Percentiles rank a stretch among this genome's conserved stretches.
phyloP scores from a whole-genome alignment of 37 sponge, comb jelly and placozoan genomes.

The Corticium candelabrum region DNA sequence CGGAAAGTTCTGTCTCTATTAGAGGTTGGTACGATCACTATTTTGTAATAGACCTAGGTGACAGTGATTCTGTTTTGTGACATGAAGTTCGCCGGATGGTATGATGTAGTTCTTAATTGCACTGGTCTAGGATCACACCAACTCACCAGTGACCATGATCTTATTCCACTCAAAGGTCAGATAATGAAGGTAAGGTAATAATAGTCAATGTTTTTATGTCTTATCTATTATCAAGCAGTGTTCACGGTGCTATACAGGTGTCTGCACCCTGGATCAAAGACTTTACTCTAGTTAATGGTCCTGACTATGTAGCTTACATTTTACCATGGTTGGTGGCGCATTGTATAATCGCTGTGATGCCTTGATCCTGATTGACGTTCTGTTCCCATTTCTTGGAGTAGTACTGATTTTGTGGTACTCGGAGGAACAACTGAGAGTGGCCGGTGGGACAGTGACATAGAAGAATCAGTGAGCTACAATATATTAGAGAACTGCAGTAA shows the following conservation, averaged over 20 bases:
- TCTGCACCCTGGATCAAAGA: constrained; percentile 62
- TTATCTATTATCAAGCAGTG: no score
- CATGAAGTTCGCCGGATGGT: neutral
- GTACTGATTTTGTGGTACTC: neutral
- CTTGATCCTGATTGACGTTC: no score
- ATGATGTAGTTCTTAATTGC: constrained; percentile 66
- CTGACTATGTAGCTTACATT: neutral
- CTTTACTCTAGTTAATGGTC: neutral
- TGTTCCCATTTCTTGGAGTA: neutral
- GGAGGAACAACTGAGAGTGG: constrained; percentile 42
- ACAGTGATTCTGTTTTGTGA: neutral
- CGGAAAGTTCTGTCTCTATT: neutral
- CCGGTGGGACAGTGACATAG: neutral
- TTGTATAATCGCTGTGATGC: no score
- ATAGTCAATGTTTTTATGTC: no score
- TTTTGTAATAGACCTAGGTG: neutral
- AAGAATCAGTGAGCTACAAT: no score
- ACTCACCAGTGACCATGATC: constrained; percentile 23
- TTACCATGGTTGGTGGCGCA: neutral
- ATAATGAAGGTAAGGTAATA: constrained; percentile 37
- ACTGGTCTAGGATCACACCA: constrained; percentile 52
- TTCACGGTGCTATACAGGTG: neutral
- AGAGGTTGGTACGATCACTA: neutral
- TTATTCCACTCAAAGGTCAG: constrained; percentile 54
- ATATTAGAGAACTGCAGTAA: no score